Evolutionary conservation across 1,140 invertebrate species (phyloP).

Genomic region (Bradynema listronoti): DNA sequence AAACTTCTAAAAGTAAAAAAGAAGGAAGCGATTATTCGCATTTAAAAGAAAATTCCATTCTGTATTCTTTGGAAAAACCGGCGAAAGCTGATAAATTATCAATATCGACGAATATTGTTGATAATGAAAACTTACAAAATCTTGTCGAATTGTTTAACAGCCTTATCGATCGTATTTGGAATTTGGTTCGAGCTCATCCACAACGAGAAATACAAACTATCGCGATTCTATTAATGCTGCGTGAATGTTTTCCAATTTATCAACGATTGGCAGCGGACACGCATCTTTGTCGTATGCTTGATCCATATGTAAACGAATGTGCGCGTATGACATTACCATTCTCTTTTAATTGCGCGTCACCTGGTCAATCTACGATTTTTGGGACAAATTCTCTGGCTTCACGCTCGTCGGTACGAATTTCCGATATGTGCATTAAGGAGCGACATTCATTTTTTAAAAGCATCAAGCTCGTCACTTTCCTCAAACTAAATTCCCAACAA

Average conservation of each 20-base stretch:
- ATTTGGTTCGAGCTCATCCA: slow-evolving; percentile 28
- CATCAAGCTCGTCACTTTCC: slow-evolving; percentile 11
- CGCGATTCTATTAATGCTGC: slow-evolving; percentile 21
- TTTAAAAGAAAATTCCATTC: no score
- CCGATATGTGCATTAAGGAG: slow-evolving; percentile 13
- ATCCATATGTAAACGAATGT: slow-evolving; percentile 21
- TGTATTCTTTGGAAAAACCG: no score
- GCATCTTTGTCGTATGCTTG: slow-evolving; percentile 28
- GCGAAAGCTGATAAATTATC: no score
- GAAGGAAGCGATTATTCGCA: no score
- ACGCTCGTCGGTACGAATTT: slow-evolving; percentile 1
- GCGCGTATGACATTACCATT: slow-evolving; percentile 5
- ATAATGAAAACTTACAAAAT: not conserved
- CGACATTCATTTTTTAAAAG: slow-evolving; percentile 19
- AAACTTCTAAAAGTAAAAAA: not conserved
- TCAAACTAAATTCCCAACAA: slow-evolving; percentile 15
- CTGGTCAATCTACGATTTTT: slow-evolving; percentile 4
- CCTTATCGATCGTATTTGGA: slow-evolving; percentile 23
- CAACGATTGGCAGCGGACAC: slow-evolving; percentile 29
- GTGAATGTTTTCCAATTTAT: slow-evolving; percentile 23
- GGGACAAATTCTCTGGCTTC: slow-evolving; percentile 3
- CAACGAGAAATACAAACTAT: slow-evolving; percentile 25
- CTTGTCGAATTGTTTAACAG: slow-evolving; percentile 16
- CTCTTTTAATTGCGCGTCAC: not conserved
- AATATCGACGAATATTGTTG: no score